Evolutionary conservation across 2,797 vertebrate genomes (phyloP).

Genomic region (Spinibarbus caldwelli): DNA sequence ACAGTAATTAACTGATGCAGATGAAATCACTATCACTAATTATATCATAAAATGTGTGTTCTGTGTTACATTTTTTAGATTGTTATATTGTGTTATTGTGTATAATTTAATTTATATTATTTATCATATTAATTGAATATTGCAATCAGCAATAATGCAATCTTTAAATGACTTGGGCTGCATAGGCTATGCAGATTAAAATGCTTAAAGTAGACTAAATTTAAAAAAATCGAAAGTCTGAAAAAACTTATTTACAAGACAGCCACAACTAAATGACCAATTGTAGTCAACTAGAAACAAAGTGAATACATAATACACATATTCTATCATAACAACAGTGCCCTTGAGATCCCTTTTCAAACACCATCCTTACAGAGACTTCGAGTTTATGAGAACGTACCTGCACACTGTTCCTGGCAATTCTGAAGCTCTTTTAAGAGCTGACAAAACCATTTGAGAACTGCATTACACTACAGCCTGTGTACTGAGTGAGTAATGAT

Average conservation of each 20-base stretch:
- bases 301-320: neutral
- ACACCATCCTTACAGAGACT: neutral
- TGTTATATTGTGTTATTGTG: too few relatives aligned
- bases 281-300: neutral
- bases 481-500: conserved; percentile 59
- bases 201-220: neutral
- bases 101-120: neutral
- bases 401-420: neutral
- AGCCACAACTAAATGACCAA: neutral
- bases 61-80: too few relatives aligned
- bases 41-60: neutral
- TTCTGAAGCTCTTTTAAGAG: conserved; percentile 1
- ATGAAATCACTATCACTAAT: neutral
- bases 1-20: neutral
- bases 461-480: conserved; percentile 20
- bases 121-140: neutral
- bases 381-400: conserved; percentile 12
- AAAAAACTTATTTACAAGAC: neutral
- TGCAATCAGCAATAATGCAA: neutral
- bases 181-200: neutral
- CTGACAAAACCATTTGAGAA: conserved; percentile 19
- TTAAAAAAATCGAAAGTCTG: too few relatives aligned
- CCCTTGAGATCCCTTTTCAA: neutral
- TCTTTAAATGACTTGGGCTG: neutral
- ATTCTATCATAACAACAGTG: neutral